These are phyloP conservation scores for Watsonalla binaria DNA, from an alignment of 2,888 invertebrate species.

Conservation along the genomic window DNA sequence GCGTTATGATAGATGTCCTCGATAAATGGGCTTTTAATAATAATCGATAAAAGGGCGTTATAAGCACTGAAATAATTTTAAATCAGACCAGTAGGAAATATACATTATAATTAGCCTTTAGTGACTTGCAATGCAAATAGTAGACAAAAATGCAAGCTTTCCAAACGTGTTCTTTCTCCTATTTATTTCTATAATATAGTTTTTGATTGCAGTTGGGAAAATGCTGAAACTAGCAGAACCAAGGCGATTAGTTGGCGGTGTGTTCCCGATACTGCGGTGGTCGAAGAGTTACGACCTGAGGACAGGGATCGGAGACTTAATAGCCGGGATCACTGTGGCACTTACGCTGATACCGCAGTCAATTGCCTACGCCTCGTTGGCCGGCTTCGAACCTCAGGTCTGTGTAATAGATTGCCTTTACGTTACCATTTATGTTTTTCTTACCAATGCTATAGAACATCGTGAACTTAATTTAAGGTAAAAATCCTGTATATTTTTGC, in stretches of 20 bases:
- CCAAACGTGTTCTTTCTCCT: background rate
- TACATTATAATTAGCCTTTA: too few relatives aligned
- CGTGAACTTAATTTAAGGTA: background rate
- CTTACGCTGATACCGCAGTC: conserved; percentile 88
- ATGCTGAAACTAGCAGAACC: conserved; percentile 45
- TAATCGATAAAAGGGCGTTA: too few relatives aligned
- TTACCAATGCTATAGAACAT: too few relatives aligned
- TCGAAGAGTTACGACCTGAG: conserved; percentile 76
- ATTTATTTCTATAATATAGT: background rate
- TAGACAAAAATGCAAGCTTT: too few relatives aligned
- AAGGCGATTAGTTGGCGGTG: conserved; percentile 33
- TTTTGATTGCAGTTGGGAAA: conserved; percentile 21
- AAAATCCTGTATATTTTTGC: background rate
- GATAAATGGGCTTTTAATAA: too few relatives aligned
- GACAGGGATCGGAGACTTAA: conserved; percentile 81
- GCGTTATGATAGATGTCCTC: too few relatives aligned
- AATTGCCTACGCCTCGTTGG: conserved; percentile 86
- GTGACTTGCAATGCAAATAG: too few relatives aligned
- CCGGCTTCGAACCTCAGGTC: conserved; percentile 85
- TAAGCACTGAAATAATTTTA: too few relatives aligned
- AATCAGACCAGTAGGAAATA: too few relatives aligned
- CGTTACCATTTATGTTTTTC: background rate
- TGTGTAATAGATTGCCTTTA: background rate
- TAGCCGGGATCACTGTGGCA: conserved; percentile 88
- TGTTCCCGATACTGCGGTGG: conserved; percentile 80